Evolutionary conservation across 2,888 invertebrate species (phyloP).

Genomic region (Monochamus alternatus): DNA sequence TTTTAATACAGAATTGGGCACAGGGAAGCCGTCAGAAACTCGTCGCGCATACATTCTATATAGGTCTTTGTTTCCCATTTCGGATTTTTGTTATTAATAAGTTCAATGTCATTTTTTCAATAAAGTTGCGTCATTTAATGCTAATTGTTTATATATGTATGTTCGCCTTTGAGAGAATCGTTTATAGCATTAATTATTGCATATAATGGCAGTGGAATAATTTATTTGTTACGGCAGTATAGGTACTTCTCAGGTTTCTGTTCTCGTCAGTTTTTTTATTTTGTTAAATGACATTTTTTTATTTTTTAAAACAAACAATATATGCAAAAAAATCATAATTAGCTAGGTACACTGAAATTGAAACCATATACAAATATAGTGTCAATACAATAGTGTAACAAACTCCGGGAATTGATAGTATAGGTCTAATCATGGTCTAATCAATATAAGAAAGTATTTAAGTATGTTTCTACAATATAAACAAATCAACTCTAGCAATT

Average conservation of each 20-base stretch:
- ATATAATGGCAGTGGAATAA: background rate
- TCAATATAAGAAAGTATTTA: too few relatives aligned
- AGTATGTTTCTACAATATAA: too few relatives aligned
- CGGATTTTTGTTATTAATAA: slow-evolving; percentile 19
- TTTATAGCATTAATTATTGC: slow-evolving; percentile 8
- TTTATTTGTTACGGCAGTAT: background rate
- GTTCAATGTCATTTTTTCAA: slow-evolving; percentile 33
- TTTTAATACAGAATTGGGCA: slow-evolving; percentile 6
- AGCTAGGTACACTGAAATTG: too few relatives aligned
- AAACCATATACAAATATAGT: too few relatives aligned
- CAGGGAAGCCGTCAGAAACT: slow-evolving; percentile 1
- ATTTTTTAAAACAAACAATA: too few relatives aligned
- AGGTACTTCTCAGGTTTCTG: background rate
- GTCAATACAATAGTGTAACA: too few relatives aligned
- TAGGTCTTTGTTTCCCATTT: slow-evolving; percentile 17
- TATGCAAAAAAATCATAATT: too few relatives aligned
- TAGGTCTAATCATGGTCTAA: too few relatives aligned
- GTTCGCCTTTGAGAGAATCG: slow-evolving; percentile 10
- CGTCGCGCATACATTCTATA: background rate
- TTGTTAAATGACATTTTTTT: too few relatives aligned
- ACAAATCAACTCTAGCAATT: too few relatives aligned
- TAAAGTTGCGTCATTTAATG: slow-evolving; percentile 27
- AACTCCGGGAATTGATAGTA: too few relatives aligned
- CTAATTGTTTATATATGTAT: slow-evolving; percentile 14
- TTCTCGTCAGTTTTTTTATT: too few relatives aligned